Evolutionary conservation across 2,113 vertebrate genomes (phyloP).

Genomic region (Chaetodon trifascialis): DNA sequence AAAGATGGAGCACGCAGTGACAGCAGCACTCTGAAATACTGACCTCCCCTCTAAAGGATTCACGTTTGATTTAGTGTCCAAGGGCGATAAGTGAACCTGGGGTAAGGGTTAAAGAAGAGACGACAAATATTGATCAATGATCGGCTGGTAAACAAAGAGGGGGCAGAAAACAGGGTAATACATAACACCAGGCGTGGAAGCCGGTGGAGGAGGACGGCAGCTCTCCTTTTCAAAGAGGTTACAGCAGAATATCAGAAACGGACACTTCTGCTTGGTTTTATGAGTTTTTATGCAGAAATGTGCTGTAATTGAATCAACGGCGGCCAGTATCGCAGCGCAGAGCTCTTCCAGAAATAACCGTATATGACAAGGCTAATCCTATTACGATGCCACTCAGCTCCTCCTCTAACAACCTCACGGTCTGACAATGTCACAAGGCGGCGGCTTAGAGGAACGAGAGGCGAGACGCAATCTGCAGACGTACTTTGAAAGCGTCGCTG

Average conservation of each 20-base stretch:
- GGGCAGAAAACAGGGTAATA: background rate
- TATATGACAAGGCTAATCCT: conserved; percentile 46
- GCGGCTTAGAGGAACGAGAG: conserved; percentile 15
- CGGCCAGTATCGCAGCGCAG: background rate
- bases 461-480: background rate
- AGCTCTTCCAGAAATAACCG: conserved; percentile 28
- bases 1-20: conserved; percentile 35
- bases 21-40: conserved; percentile 47
- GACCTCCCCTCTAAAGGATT: conserved; percentile 19
- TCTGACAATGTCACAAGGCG: conserved; percentile 25
- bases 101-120: conserved; percentile 45
- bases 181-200: background rate
- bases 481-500: background rate
- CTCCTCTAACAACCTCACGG: conserved; percentile 16
- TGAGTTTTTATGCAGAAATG: background rate
- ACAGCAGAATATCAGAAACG: background rate
- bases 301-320: conserved; percentile 31
- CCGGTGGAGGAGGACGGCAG: background rate
- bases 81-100: conserved; percentile 1
- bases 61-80: conserved; percentile 32
- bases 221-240: background rate
- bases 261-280: too few species aligned
- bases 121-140: conserved; percentile 31
- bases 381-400: conserved; percentile 21
- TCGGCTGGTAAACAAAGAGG: conserved; percentile 12